Base-by-base conservation (phyloP, 2,797 vertebrate species). In the Esox lucius region DNA sequence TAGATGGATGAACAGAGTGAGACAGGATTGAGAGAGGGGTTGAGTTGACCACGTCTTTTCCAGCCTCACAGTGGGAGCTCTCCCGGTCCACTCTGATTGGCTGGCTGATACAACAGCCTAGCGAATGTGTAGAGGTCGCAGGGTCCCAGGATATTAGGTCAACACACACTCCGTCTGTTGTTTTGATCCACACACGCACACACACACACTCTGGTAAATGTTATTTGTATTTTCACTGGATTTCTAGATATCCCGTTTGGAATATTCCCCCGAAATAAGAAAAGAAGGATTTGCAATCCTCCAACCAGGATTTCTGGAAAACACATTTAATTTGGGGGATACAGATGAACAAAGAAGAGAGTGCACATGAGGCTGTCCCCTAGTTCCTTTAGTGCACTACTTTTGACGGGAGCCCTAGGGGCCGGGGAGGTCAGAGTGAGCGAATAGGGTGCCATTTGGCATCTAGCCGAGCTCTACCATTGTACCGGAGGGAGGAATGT, bases 71-170 rank as follows among this genome's bases (percentile, higher is more conserved):
- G 65, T 74, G 76, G 81, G 76, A 89, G 80, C 84, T 85, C 78
- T 74, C 77, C 56, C 49, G 78, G 71, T 83, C 73, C 62, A 62
- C 66, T 76, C 26, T 83, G 83, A 89, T 81, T 83, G 82, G 77
- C 76, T 75, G 31, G 73, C 76, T 82, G 70, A 70, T 39, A 16
- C 69, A n/a, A 22, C n/a, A n/a, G 53, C 62, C 70, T 42, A 66
- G 26, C 73, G 70, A 67, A 75, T 22, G 42, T 46, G 75, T 49
- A 84, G 87, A 87, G 90, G 91, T 92, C 91, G 88, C 71, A 64
- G 77, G 73, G 64, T 80, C 75, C 79, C 74, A 79, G 87, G 87
- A 46, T 2, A 46, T 1, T 7, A 46, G 42, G 42, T 46, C 42
- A 46, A 46, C 42, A 8, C 42, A 35, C 78, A 49, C 68, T 65